These are phyloP conservation scores for Clavelina lepadiformis DNA, from an alignment of 23 tunicate genomes.

Conservation along the genomic window DNA sequence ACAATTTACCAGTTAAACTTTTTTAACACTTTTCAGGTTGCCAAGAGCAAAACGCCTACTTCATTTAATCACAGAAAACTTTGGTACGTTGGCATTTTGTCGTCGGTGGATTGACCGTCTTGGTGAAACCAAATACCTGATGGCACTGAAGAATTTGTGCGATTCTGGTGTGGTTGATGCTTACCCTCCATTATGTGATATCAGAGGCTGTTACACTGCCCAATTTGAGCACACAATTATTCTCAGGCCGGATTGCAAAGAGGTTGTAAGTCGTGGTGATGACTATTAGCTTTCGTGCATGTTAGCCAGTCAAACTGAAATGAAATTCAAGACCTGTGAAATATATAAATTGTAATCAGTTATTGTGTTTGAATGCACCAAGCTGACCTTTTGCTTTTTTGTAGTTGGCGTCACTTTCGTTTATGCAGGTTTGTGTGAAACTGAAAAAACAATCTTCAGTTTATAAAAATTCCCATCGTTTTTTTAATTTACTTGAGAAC, in stretches of 20 bases:
- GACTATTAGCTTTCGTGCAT: too few relatives aligned
- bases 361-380: too few relatives aligned
- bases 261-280: slow-evolving; percentile 93
- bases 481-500: too few relatives aligned
- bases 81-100: slow-evolving; percentile 97
- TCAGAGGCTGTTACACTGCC: slow-evolving; percentile 96
- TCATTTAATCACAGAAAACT: slow-evolving; percentile 73
- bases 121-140: slow-evolving; percentile 85
- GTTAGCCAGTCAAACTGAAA: too few relatives aligned
- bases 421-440: too few relatives aligned
- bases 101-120: slow-evolving; percentile 97
- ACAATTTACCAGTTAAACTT: not conserved
- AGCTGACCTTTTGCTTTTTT: too few relatives aligned
- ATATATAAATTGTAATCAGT: too few relatives aligned
- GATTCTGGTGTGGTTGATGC: slow-evolving; percentile 87
- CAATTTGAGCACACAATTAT: slow-evolving; percentile 98
- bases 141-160: slow-evolving; percentile 89
- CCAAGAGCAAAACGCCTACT: slow-evolving; percentile 78
- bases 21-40: slow-evolving; percentile 33
- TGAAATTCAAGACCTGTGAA: too few relatives aligned
- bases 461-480: too few relatives aligned
- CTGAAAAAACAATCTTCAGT: too few relatives aligned
- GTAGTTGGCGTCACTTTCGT: too few relatives aligned
- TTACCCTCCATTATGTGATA: slow-evolving; percentile 92
- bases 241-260: slow-evolving; percentile 91